Percentiles rank a stretch among this genome's conserved stretches.
phyloP scores from a whole-genome alignment of 2,113 vertebrate species.

The Rynchops niger region DNA sequence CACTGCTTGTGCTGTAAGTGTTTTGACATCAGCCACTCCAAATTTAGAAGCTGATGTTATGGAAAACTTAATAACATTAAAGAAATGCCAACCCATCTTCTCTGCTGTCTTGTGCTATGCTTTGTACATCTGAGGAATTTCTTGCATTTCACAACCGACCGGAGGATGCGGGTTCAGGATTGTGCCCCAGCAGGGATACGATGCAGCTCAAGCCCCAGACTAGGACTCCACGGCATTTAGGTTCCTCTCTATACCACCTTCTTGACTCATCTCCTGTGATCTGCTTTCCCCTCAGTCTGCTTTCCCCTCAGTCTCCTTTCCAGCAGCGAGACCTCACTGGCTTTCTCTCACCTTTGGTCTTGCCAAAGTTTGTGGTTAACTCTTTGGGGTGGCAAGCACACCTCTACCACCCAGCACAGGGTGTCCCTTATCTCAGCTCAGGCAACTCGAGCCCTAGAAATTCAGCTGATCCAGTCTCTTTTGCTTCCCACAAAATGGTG shows the following conservation, averaged over 20 bases:
- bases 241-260: not conserved
- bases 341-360: not conserved
- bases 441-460: not conserved
- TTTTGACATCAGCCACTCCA: slow-evolving; percentile 50
- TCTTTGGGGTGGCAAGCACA: not conserved
- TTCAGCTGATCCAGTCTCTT: not conserved
- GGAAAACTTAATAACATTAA: slow-evolving; percentile 16
- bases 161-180: not conserved
- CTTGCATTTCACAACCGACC: not conserved
- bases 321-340: not conserved
- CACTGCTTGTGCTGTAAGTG: not conserved
- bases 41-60: slow-evolving; percentile 47
- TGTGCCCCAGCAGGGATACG: not conserved
- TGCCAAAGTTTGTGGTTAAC: not conserved
- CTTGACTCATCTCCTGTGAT: not conserved
- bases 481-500: not conserved
- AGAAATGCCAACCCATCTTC: slow-evolving; percentile 10
- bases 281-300: not conserved
- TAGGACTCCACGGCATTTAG: not conserved
- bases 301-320: not conserved
- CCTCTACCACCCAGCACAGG: not conserved
- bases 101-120: not conserved
- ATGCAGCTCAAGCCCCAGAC: not conserved
- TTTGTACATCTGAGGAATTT: not conserved
- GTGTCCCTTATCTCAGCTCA: not conserved